Percentiles rank a stretch among this genome's conserved stretches.
Evolutionary conservation across 2,888 invertebrate genomes (phyloP).

Genomic region (Tuberolachnus salignus): DNA sequence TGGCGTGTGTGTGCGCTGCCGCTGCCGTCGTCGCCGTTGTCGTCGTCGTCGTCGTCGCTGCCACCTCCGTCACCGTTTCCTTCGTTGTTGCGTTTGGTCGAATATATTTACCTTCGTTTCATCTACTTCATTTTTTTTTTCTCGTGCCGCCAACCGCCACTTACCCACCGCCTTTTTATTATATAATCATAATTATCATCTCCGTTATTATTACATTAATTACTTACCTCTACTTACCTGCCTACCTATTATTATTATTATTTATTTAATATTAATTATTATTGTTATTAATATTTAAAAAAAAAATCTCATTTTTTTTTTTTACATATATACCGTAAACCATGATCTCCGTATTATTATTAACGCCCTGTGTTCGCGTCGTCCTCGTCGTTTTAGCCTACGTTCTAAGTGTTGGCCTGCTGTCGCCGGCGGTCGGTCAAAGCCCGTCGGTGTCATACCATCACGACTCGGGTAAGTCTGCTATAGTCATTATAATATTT

Average conservation of each 20-base stretch:
- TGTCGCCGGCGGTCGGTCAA: conserved; percentile 18
- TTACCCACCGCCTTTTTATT: conserved; percentile 20
- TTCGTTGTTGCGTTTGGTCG: conserved; percentile 1
- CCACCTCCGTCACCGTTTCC: background rate
- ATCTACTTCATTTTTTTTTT: no score
- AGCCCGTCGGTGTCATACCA: conserved; percentile 47
- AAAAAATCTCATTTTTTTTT: background rate
- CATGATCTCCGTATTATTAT: conserved; percentile 51
- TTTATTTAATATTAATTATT: conserved; percentile 15
- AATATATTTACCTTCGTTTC: background rate
- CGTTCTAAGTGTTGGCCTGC: background rate
- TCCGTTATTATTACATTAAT: background rate
- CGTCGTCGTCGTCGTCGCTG: background rate
- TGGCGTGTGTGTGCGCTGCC: conserved; percentile 3
- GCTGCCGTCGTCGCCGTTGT: background rate
- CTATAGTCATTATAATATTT: no score
- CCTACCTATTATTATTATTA: conserved; percentile 7
- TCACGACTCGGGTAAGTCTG: conserved; percentile 49
- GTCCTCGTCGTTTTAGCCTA: conserved; percentile 9
- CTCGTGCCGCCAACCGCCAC: no score
- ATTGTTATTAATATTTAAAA: conserved; percentile 6
- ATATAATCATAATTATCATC: background rate
- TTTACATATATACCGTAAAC: conserved; percentile 26
- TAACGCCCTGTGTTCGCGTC: conserved; percentile 35
- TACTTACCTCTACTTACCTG: background rate